phyloP scores from a whole-genome alignment of 2,797 vertebrate genomes.

The Enoplosus armatus region DNA sequence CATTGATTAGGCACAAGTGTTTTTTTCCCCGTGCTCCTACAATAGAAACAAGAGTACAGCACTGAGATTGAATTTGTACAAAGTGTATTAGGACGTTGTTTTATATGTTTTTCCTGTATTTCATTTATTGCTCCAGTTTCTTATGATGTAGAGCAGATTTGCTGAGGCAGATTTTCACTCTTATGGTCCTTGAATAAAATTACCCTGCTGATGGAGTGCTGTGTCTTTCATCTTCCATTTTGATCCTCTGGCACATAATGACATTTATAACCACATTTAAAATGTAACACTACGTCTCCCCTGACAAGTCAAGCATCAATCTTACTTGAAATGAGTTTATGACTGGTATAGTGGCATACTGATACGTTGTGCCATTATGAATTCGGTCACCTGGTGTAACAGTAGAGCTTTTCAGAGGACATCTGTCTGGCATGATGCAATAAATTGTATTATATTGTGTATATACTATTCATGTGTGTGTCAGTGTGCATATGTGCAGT shows the following conservation, averaged over 20 bases:
- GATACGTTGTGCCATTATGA: slow-evolving; percentile 28
- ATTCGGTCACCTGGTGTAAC: slow-evolving; percentile 37
- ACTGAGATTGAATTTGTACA: background rate
- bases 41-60: background rate
- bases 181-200: slow-evolving; percentile 53
- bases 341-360: slow-evolving; percentile 26
- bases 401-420: slow-evolving; percentile 24
- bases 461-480: background rate
- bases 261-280: slow-evolving; percentile 68
- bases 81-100: background rate
- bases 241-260: slow-evolving; percentile 62
- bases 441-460: slow-evolving; percentile 4
- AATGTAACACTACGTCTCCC: slow-evolving; percentile 56
- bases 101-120: slow-evolving; percentile 17
- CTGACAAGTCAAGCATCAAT: slow-evolving; percentile 60
- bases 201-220: slow-evolving; percentile 31
- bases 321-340: slow-evolving; percentile 57
- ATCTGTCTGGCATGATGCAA: slow-evolving; percentile 21
- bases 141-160: slow-evolving; percentile 30
- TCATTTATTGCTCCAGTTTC: slow-evolving; percentile 29
- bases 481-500: background rate
- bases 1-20: slow-evolving; percentile 15
- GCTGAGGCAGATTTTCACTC: slow-evolving; percentile 30
- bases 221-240: slow-evolving; percentile 61
- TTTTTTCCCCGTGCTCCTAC: background rate